A percentile compares a stretch with the other conserved stretches of the same genome.
phyloP scores from a whole-genome alignment of 2,888 invertebrate genomes.

The Pachydiplax longipennis region DNA sequence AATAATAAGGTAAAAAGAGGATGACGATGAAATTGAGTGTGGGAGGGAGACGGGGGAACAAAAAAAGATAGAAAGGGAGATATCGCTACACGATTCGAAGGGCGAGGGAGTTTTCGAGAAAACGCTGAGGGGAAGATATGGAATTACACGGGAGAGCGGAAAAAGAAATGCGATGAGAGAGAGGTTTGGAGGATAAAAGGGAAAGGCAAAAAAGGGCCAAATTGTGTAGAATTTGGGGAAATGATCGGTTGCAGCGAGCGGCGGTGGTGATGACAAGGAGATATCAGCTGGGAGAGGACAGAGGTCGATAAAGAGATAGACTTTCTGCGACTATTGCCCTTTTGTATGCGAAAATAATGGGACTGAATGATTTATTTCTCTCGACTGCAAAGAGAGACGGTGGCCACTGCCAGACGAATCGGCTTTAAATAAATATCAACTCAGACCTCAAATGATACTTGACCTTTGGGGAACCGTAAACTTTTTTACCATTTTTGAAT shows the following conservation, averaged over 20 bases:
- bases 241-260: not conserved
- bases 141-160: not conserved
- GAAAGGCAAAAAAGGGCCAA: not conserved
- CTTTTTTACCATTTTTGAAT: not conserved
- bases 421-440: not conserved
- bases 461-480: not conserved
- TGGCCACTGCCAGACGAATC: not conserved
- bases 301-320: not conserved
- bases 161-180: not conserved
- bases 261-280: not conserved
- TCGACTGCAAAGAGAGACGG: not conserved
- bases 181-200: not conserved
- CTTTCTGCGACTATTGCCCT: not conserved
- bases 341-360: not conserved
- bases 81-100: not conserved
- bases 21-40: not conserved
- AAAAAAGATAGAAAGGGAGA: not conserved
- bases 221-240: not conserved
- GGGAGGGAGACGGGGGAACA: not conserved
- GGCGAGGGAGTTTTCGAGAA: not conserved
- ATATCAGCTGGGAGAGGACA: not conserved
- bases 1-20: not conserved
- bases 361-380: not conserved
- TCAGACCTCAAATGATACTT: not conserved
- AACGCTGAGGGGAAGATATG: not conserved